These are phyloP conservation scores for Parapristionchus giblindavisi DNA, from an alignment of 2,888 invertebrate genomes.

Conservation along the genomic window DNA sequence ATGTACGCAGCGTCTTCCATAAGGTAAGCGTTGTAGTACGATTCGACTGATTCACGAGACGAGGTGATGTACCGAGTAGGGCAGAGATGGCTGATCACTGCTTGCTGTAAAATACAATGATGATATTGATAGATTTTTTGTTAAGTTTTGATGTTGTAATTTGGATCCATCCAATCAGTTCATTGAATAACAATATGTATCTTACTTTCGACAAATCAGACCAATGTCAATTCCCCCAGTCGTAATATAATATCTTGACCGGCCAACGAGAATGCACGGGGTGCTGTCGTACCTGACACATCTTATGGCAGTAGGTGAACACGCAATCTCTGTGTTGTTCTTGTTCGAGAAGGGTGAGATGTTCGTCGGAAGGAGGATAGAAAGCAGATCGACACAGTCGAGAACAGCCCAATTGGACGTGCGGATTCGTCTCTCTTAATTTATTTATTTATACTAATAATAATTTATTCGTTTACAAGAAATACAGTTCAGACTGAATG, in stretches of 20 bases:
- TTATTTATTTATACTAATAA: too few relatives aligned
- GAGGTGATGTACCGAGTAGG: background rate
- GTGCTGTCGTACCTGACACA: conserved; percentile 36
- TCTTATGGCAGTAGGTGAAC: conserved; percentile 18
- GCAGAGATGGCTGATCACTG: conserved; percentile 16
- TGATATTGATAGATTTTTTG: too few relatives aligned
- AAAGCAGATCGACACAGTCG: background rate
- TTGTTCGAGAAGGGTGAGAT: background rate
- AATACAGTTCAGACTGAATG: too few relatives aligned
- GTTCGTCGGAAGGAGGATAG: conserved; percentile 4
- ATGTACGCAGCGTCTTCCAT: conserved; percentile 15
- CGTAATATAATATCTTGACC: too few relatives aligned
- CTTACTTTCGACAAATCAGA: too few relatives aligned
- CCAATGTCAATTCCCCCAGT: too few relatives aligned
- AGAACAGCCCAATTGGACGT: conserved; percentile 7
- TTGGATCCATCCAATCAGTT: too few relatives aligned
- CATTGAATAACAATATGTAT: too few relatives aligned
- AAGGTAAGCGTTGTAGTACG: conserved; percentile 4
- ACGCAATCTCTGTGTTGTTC: conserved; percentile 31
- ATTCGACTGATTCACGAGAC: background rate
- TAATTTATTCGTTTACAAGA: too few relatives aligned
- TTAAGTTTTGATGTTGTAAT: too few relatives aligned
- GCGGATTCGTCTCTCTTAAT: background rate
- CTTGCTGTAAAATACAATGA: background rate
- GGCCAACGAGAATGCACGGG: too few relatives aligned